Evolutionary conservation across 2,888 invertebrate genomes (phyloP).

Genomic region (Aleiodes leptofemur): DNA sequence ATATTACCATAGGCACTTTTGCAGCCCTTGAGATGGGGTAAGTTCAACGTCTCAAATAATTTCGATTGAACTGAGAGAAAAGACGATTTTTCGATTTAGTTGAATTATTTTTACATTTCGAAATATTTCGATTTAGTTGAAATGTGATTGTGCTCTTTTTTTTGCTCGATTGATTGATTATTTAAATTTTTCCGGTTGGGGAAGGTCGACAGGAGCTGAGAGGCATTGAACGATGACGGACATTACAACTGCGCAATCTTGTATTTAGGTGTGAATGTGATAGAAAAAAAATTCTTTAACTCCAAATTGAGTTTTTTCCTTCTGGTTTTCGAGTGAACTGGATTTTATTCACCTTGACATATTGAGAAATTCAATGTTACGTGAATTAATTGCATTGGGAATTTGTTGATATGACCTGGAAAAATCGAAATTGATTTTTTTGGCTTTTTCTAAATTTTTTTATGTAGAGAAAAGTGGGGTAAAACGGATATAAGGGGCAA

Average conservation of each 20-base stretch:
- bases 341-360: neutral
- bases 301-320: neutral
- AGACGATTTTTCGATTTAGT: neutral
- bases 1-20: conserved; percentile 62
- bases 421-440: no score
- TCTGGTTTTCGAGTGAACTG: neutral
- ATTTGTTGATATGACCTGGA: no score
- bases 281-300: neutral
- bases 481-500: no score
- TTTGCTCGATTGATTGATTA: neutral
- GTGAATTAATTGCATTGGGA: no score
- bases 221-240: conserved; percentile 34
- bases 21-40: conserved; percentile 72
- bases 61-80: conserved; percentile 45
- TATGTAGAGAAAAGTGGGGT: no score
- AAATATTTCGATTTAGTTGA: no score
- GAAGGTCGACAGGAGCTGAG: conserved; percentile 26
- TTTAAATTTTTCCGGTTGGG: conserved; percentile 21
- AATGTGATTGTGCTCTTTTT: neutral
- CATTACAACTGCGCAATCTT: conserved; percentile 24
- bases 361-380: neutral
- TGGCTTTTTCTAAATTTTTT: no score
- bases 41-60: conserved; percentile 61
- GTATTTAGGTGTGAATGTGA: conserved; percentile 6
- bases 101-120: no score